These are phyloP conservation scores for Drosophila putrida DNA, from an alignment of 2,888 invertebrate species.

Conservation along the genomic window DNA sequence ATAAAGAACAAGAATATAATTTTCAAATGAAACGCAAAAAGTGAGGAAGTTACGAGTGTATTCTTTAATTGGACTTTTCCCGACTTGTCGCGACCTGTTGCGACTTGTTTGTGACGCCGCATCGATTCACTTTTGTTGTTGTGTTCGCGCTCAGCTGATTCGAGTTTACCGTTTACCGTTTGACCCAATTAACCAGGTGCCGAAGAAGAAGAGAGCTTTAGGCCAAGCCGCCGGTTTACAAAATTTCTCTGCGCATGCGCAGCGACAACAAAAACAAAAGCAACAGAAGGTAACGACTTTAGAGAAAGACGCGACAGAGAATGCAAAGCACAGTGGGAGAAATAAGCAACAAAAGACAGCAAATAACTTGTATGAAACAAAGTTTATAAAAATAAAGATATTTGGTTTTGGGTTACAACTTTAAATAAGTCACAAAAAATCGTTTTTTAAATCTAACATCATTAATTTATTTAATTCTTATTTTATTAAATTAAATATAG, in stretches of 20 bases:
- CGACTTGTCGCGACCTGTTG: conserved; percentile 19
- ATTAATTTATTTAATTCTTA: too few species aligned
- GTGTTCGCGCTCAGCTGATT: conserved; percentile 65
- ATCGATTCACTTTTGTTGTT: not conserved
- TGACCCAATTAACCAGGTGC: conserved; percentile 66
- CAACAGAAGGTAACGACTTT: not conserved
- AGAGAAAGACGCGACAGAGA: not conserved
- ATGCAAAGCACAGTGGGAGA: not conserved
- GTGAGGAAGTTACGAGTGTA: not conserved
- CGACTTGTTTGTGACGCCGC: conserved; percentile 26
- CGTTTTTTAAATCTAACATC: too few species aligned
- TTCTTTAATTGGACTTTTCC: not conserved
- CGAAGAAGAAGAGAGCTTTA: conserved; percentile 10
- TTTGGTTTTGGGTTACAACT: too few species aligned
- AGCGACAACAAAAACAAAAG: conserved; percentile 1
- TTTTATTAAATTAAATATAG: too few species aligned
- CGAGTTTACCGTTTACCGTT: conserved; percentile 65
- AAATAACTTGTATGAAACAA: too few species aligned
- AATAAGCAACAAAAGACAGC: not conserved
- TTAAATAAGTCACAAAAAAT: too few species aligned
- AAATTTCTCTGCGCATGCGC: conserved; percentile 52
- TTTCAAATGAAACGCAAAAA: conserved; percentile 41
- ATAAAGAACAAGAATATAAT: conserved; percentile 51
- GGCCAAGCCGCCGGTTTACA: conserved; percentile 48
- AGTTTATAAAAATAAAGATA: too few species aligned